Evolutionary conservation across 2,888 invertebrate species (phyloP).

Genomic region (Lucinisca nassula): DNA sequence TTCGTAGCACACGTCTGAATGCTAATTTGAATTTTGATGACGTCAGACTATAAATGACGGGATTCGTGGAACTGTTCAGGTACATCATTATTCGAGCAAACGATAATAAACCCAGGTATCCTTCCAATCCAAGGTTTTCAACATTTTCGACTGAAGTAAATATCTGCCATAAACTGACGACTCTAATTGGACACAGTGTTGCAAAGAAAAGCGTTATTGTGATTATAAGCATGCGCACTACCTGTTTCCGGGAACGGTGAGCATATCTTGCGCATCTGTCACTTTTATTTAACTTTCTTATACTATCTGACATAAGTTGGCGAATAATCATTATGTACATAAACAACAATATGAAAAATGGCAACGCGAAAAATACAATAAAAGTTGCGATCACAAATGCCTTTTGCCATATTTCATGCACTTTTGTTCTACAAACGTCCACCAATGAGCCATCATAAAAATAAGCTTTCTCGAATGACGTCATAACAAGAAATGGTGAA

Average conservation of each 20-base stretch:
- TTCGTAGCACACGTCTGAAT: conserved; percentile 50
- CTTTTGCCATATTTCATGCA: conserved; percentile 33
- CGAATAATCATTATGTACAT: conserved; percentile 72
- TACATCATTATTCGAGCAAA: conserved; percentile 94
- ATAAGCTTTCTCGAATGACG: conserved; percentile 92
- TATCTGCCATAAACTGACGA: conserved; percentile 96
- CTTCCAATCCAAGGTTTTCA: conserved; percentile 92
- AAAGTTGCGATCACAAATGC: conserved; percentile 65
- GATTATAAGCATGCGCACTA: conserved; percentile 78
- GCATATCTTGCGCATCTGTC: conserved; percentile 46
- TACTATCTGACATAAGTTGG: conserved; percentile 53
- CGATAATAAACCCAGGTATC: conserved; percentile 94
- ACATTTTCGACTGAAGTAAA: conserved; percentile 92
- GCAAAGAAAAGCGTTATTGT: conserved; percentile 94
- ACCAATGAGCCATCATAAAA: conserved; percentile 88
- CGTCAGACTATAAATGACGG: conserved; percentile 96
- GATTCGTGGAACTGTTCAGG: conserved; percentile 96
- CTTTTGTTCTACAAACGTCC: conserved; percentile 67
- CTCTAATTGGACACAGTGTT: conserved; percentile 95
- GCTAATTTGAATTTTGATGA: conserved; percentile 94
- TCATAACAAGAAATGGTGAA: conserved; percentile 94
- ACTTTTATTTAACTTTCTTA: conserved; percentile 13
- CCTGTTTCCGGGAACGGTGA: conserved; percentile 75
- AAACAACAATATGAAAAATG: conserved; percentile 67
- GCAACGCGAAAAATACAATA: conserved; percentile 67